Evolutionary conservation across 1,140 invertebrate genomes (phyloP).

Genomic region (Tyrophagus putrescentiae): DNA sequence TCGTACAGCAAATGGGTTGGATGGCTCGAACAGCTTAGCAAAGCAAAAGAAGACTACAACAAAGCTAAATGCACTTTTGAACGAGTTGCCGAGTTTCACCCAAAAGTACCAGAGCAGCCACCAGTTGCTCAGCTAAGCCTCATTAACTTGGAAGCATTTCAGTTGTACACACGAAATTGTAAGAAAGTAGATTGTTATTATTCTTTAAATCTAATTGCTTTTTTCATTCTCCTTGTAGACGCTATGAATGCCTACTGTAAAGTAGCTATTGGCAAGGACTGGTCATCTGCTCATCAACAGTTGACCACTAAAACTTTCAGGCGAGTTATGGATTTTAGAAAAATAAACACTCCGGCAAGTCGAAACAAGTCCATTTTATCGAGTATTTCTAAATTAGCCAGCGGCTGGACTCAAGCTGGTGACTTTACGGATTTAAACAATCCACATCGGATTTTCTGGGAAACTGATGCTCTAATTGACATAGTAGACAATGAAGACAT

Average conservation of each 20-base stretch:
- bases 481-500: background rate
- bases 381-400: too few relatives aligned
- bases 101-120: background rate
- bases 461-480: background rate
- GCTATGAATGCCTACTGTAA: conserved; percentile 21
- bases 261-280: conserved; percentile 4
- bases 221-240: conserved; percentile 1
- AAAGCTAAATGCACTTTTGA: background rate
- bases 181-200: background rate
- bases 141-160: background rate
- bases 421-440: too few relatives aligned
- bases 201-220: background rate
- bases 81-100: background rate
- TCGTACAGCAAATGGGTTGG: background rate
- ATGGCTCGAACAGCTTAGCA: background rate
- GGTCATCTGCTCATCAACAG: background rate
- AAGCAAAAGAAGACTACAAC: background rate
- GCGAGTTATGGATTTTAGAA: too few relatives aligned
- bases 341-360: too few relatives aligned
- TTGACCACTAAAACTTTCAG: conserved; percentile 6
- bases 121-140: background rate
- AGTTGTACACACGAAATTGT: conserved; percentile 15
- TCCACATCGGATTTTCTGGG: background rate
- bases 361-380: too few relatives aligned
- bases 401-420: too few relatives aligned